Conservation (phyloP, 1,140 invertebrate genomes). For the Microplitis mediator region DNA sequence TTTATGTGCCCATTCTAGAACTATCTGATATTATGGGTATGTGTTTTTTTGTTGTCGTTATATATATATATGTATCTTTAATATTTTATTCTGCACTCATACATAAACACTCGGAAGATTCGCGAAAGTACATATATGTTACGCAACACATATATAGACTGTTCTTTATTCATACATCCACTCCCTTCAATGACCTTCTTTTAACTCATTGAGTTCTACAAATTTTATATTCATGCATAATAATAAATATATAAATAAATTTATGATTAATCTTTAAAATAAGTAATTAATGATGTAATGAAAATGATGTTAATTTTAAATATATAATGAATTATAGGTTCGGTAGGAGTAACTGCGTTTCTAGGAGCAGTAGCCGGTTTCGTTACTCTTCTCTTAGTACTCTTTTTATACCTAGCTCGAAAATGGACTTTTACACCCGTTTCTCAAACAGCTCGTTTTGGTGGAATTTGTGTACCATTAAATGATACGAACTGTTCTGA, state of each 20-base stretch:
- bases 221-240: neutral
- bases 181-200: slow-evolving; percentile 1
- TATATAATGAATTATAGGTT: slow-evolving; percentile 63
- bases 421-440: slow-evolving; percentile 72
- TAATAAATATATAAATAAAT: neutral
- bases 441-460: slow-evolving; percentile 52
- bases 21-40: neutral
- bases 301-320: neutral
- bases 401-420: slow-evolving; percentile 81
- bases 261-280: neutral
- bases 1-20: neutral
- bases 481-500: slow-evolving; percentile 51
- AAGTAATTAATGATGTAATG: neutral
- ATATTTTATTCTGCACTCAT: neutral
- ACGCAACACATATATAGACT: neutral
- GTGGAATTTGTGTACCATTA: slow-evolving; percentile 60
- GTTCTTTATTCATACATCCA: slow-evolving; percentile 4
- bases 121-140: neutral
- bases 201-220: slow-evolving; percentile 32
- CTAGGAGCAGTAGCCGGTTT: slow-evolving; percentile 78
- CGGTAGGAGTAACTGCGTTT: slow-evolving; percentile 77
- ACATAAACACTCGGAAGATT: neutral
- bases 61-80: neutral
- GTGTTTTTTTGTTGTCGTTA: neutral
- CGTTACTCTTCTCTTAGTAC: slow-evolving; percentile 75